Percentiles rank a stretch among this genome's conserved stretches.
These are phyloP conservation scores for Paratilapia polleni DNA, from an alignment of 2,113 vertebrate species.

Conservation along the genomic window DNA sequence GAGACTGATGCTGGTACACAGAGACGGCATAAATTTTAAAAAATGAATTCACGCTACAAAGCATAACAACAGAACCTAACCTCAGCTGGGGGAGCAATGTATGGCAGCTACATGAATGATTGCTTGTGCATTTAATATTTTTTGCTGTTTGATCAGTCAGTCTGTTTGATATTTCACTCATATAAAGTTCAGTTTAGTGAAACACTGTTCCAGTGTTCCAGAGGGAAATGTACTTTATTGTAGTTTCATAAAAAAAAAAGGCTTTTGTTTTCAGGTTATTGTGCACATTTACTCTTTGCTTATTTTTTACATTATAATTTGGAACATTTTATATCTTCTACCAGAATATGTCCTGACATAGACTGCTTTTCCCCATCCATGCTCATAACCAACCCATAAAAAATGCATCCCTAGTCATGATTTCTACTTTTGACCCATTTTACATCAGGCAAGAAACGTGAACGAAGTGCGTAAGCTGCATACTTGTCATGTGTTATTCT, in stretches of 20 bases:
- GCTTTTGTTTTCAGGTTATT: not conserved
- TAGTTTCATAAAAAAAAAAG: not conserved
- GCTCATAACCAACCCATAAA: constrained; percentile 46
- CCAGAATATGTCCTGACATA: constrained; percentile 9
- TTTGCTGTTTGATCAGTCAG: constrained; percentile 49
- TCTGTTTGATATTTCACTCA: constrained; percentile 49
- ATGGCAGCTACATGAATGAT: constrained; percentile 15
- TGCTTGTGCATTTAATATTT: constrained; percentile 20
- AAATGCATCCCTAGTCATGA: constrained; percentile 45
- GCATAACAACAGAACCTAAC: constrained; percentile 16
- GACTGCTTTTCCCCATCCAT: not conserved
- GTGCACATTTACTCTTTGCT: not conserved
- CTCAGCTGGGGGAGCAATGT: constrained; percentile 6
- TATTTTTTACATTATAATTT: constrained; percentile 1
- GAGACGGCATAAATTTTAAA: not conserved
- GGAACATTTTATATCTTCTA: not conserved
- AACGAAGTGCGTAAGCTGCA: not conserved
- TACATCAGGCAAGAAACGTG: constrained; percentile 17
- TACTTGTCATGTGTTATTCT: constrained; percentile 18
- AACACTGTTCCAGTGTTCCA: not conserved
- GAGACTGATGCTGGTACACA: constrained; percentile 16
- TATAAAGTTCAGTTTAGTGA: constrained; percentile 6
- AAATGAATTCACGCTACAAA: not conserved
- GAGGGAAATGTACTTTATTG: not conserved
- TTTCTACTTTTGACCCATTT: constrained; percentile 58